A percentile compares a stretch with the other conserved stretches of the same genome.
Evolutionary conservation across 2,113 vertebrate species (phyloP).

Genomic region (Percina caprodes): DNA sequence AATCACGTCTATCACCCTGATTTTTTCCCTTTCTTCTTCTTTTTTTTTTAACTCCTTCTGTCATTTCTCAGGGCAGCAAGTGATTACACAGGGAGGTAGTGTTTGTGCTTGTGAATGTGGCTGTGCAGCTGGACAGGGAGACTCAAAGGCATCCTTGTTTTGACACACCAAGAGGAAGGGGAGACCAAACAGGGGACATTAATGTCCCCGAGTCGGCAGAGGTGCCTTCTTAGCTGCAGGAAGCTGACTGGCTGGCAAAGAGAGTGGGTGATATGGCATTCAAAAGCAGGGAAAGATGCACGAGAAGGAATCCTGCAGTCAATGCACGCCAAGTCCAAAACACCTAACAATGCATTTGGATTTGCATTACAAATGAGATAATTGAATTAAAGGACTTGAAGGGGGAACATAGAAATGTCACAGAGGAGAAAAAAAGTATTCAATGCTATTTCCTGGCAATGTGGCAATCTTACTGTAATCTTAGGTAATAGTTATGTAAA

Average conservation of each 20-base stretch:
- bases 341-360: slow-evolving; percentile 28
- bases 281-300: slow-evolving; percentile 70
- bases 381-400: slow-evolving; percentile 5
- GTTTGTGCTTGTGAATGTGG: slow-evolving; percentile 78
- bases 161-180: slow-evolving; percentile 75
- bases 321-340: slow-evolving; percentile 49
- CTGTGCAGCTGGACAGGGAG: slow-evolving; percentile 83
- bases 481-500: slow-evolving; percentile 63
- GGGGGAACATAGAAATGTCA: slow-evolving; percentile 11
- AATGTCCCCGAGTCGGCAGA: slow-evolving; percentile 72
- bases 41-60: slow-evolving; percentile 43
- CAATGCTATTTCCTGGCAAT: slow-evolving; percentile 45
- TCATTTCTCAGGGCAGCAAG: slow-evolving; percentile 69
- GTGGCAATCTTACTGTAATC: slow-evolving; percentile 60
- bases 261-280: slow-evolving; percentile 66
- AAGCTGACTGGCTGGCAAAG: slow-evolving; percentile 75
- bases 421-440: not conserved
- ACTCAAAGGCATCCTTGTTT: slow-evolving; percentile 86
- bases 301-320: slow-evolving; percentile 40
- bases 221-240: slow-evolving; percentile 77
- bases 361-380: slow-evolving; percentile 35
- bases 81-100: slow-evolving; percentile 81
- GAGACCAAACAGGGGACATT: slow-evolving; percentile 80
- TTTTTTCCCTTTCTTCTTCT: slow-evolving; percentile 57
- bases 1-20: slow-evolving; percentile 56